phyloP scores from a whole-genome alignment of 2,797 vertebrate species.

The Sebastes miniatus region DNA sequence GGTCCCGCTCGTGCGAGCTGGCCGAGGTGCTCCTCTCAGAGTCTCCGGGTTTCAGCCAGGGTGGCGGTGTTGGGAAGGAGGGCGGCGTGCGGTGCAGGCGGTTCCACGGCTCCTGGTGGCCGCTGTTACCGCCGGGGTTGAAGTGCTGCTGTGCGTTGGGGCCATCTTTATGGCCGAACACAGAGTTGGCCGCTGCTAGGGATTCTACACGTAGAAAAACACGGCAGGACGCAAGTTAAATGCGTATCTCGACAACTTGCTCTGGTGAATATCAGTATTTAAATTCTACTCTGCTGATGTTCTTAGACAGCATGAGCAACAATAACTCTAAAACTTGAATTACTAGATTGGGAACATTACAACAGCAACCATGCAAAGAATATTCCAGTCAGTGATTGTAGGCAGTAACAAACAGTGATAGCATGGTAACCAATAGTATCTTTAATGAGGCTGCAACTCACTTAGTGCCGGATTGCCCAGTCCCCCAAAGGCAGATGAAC shows the following conservation, averaged over 20 bases:
- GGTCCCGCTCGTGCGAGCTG: constrained; percentile 93
- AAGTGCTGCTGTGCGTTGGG: constrained; percentile 89
- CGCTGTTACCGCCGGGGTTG: constrained; percentile 85
- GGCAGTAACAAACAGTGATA: neutral
- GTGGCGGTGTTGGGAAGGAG: constrained; percentile 97
- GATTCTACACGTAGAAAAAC: constrained; percentile 74
- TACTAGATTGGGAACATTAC: neutral
- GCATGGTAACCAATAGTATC: neutral
- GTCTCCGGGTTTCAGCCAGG: constrained; percentile 97
- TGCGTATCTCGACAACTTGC: constrained; percentile 31
- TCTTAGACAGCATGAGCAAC: neutral
- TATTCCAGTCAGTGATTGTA: neutral
- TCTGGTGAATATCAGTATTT: neutral
- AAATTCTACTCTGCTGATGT: neutral
- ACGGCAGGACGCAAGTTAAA: constrained; percentile 66
- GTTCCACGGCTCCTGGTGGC: constrained; percentile 97
- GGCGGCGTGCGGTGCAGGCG: constrained; percentile 96
- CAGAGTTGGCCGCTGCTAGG: constrained; percentile 89
- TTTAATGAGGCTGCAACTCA: constrained; percentile 82
- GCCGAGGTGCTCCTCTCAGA: constrained; percentile 92
- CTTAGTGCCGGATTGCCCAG: constrained; percentile 97
- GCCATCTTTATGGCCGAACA: constrained; percentile 97
- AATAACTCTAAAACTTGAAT: neutral
- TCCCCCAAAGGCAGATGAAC: constrained; percentile 96
- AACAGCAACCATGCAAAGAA: neutral